Evolutionary conservation across 2,113 vertebrate genomes (phyloP).

Genomic region (Laterallus jamaicensis): DNA sequence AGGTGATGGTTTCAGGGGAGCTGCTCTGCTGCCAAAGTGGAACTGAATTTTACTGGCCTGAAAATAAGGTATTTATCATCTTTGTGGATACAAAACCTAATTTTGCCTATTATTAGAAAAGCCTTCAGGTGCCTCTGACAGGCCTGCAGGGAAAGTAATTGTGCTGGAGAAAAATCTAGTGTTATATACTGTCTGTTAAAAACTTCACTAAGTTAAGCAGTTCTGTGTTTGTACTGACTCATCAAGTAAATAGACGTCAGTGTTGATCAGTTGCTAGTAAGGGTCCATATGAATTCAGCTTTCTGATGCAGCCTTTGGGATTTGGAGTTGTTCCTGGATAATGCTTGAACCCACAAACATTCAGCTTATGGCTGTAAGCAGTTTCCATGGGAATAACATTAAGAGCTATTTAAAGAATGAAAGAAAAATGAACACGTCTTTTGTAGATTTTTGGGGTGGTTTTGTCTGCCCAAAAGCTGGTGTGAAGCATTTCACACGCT

Average conservation of each 20-base stretch:
- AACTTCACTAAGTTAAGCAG: background rate
- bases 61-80: background rate
- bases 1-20: background rate
- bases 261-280: background rate
- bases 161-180: background rate
- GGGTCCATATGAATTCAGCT: background rate
- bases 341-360: background rate
- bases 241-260: background rate
- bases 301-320: background rate
- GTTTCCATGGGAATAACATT: slow-evolving; percentile 48
- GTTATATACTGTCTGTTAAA: background rate
- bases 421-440: background rate
- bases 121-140: background rate
- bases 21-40: background rate
- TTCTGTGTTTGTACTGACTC: background rate
- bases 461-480: background rate
- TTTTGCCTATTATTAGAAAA: background rate
- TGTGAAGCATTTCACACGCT: background rate
- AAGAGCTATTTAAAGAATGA: background rate
- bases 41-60: background rate
- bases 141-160: background rate
- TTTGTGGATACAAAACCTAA: background rate
- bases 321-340: background rate
- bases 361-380: background rate
- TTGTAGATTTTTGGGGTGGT: background rate